Evolutionary conservation across 2,888 invertebrate genomes (phyloP).

Genomic region (Oligia strigilis): DNA sequence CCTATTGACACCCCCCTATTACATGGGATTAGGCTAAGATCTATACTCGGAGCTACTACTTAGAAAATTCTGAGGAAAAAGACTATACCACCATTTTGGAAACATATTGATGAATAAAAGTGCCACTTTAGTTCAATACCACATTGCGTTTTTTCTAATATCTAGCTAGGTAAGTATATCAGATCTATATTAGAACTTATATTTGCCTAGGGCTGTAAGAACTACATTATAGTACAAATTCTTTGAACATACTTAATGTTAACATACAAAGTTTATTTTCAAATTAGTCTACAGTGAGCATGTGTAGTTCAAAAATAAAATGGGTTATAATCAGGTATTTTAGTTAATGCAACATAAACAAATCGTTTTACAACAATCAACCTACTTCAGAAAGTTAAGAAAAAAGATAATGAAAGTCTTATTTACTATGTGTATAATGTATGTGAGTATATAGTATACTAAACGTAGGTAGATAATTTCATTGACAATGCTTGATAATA

Average conservation of each 20-base stretch:
- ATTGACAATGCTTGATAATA: constrained; percentile 24
- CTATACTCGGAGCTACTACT: neutral
- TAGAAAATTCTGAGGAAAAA: neutral
- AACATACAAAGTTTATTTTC: constrained; percentile 23
- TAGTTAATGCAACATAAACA: no score
- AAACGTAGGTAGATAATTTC: constrained; percentile 1
- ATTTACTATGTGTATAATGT: constrained; percentile 23
- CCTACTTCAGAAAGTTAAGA: neutral
- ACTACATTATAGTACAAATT: constrained; percentile 28
- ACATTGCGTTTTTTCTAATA: constrained; percentile 27
- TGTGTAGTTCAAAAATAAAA: constrained; percentile 12
- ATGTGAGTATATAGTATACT: constrained; percentile 22
- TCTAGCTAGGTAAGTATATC: constrained; percentile 17
- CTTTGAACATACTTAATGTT: constrained; percentile 31
- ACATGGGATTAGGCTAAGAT: neutral
- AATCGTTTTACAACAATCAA: neutral
- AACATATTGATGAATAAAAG: neutral
- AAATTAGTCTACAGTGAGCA: neutral
- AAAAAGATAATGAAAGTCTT: constrained; percentile 8
- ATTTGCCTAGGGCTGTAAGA: constrained; percentile 19
- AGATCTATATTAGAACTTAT: constrained; percentile 46
- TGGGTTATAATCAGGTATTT: constrained; percentile 6
- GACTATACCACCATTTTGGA: constrained; percentile 19
- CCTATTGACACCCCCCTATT: neutral
- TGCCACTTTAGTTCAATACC: constrained; percentile 19